These are phyloP conservation scores for Trogon melanurus DNA, from an alignment of 2,113 vertebrate genomes.

Conservation along the genomic window DNA sequence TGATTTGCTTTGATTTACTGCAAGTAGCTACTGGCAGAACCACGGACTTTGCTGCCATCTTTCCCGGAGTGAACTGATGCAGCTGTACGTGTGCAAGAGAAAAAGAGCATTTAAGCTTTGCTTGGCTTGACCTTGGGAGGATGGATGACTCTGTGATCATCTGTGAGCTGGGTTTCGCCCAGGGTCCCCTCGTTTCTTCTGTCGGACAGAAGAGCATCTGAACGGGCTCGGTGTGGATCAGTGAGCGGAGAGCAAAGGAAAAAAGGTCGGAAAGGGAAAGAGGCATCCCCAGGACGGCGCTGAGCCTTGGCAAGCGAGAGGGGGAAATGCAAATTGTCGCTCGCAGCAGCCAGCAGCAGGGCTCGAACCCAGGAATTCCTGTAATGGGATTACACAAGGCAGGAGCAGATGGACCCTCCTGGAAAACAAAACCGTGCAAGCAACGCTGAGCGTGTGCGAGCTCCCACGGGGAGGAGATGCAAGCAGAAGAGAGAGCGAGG, in stretches of 20 bases:
- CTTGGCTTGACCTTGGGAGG: not conserved
- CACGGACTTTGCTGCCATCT: not conserved
- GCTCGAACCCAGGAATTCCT: not conserved
- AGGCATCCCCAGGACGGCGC: not conserved
- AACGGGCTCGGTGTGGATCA: not conserved
- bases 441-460: fast-evolving
- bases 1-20: not conserved
- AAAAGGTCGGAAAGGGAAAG: not conserved
- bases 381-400: not conserved
- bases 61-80: not conserved
- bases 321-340: not conserved
- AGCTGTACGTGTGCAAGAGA: not conserved
- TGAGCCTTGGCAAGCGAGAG: not conserved
- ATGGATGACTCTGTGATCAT: not conserved
- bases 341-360: not conserved
- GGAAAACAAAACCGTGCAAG: not conserved
- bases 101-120: not conserved
- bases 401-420: not conserved
- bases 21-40: not conserved
- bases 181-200: not conserved
- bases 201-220: not conserved
- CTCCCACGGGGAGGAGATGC: not conserved
- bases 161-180: not conserved
- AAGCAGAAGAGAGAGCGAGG: not conserved
- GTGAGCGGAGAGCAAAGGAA: not conserved